A percentile compares a stretch with the other conserved stretches of the same genome.
These are phyloP conservation scores for Pecten maximus DNA, from an alignment of 2,888 invertebrate species.

Conservation along the genomic window DNA sequence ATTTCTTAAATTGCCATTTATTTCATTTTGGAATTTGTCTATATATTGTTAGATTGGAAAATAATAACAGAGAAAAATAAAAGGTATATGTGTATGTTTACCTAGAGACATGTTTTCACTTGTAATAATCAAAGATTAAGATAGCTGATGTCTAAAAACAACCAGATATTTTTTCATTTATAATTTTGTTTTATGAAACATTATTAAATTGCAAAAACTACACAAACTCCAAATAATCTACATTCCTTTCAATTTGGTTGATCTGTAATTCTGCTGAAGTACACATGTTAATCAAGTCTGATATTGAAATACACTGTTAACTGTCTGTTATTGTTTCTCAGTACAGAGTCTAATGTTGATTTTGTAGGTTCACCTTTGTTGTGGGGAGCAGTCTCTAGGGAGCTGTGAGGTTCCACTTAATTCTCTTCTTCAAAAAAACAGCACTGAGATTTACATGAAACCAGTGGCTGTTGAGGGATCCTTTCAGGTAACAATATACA, in stretches of 20 bases:
- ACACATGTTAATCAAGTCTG: neutral
- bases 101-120: too few species aligned
- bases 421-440: slow-evolving; percentile 77
- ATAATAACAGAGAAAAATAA: neutral
- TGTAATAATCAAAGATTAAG: too few species aligned
- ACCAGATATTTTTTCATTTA: too few species aligned
- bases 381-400: slow-evolving; percentile 82
- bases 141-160: too few species aligned
- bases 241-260: neutral
- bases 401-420: slow-evolving; percentile 78
- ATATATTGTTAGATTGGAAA: too few species aligned
- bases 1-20: too few species aligned
- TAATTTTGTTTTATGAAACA: neutral
- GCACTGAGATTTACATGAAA: slow-evolving; percentile 81
- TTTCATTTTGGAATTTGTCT: neutral
- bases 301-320: neutral
- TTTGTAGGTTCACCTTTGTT: slow-evolving; percentile 81
- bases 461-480: slow-evolving; percentile 80
- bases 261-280: neutral
- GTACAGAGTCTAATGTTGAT: neutral
- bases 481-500: slow-evolving; percentile 75
- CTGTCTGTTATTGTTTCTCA: neutral
- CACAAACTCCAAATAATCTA: neutral
- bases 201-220: neutral
- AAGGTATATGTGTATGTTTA: too few species aligned